Percentiles rank a stretch among this genome's conserved stretches.
Conservation (phyloP, 2,113 vertebrate genomes). For the Paradoxurus hermaphroditus region DNA sequence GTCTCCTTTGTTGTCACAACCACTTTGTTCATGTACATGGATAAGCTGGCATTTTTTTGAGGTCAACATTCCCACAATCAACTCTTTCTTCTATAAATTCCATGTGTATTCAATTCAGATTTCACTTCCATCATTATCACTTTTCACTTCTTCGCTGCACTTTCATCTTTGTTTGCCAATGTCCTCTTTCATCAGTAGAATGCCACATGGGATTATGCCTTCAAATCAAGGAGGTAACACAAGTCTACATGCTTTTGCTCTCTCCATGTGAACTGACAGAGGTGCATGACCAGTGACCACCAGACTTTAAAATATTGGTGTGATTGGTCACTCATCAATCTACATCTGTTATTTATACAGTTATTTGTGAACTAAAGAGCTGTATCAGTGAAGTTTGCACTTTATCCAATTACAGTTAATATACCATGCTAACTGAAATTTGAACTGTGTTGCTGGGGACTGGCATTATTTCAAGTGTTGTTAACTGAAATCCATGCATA, state of each 20-base stretch:
- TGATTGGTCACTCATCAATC: not conserved
- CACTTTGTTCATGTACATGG: not conserved
- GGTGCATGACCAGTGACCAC: not conserved
- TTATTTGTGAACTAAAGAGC: not conserved
- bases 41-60: not conserved
- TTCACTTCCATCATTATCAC: not conserved
- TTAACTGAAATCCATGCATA: not conserved
- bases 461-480: not conserved
- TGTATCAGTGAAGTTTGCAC: not conserved
- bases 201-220: not conserved
- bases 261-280: not conserved
- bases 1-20: not conserved
- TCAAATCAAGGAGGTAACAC: not conserved
- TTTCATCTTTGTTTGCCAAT: not conserved
- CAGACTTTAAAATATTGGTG: not conserved
- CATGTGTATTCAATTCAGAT: not conserved
- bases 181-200: not conserved
- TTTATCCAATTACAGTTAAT: not conserved
- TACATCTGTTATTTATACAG: not conserved
- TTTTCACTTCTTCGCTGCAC: not conserved
- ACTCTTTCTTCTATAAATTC: not conserved
- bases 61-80: not conserved
- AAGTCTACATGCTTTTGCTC: not conserved
- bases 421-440: not conserved
- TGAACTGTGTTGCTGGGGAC: not conserved